Evolutionary conservation across 2,888 invertebrate genomes (phyloP), one percentile per base, ranked within the genome.

Genomic region (Philaethria dido): DNA sequence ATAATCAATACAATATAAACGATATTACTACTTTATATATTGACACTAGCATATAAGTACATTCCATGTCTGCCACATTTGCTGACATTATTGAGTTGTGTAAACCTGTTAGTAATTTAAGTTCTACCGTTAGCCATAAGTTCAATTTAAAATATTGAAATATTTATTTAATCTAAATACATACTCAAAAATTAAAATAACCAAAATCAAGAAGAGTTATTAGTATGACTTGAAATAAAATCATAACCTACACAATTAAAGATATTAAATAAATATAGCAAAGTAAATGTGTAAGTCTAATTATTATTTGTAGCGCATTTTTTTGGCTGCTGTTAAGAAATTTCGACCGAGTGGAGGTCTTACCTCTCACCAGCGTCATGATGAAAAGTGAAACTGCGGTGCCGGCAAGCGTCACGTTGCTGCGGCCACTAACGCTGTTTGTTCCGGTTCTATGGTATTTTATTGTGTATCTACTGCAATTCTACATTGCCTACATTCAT

Each of bases 311-410:
- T 68, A 48, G 77, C 80, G 76, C 78, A 81, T 82, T 79, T 80
- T 84, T 86, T 84, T 80, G 87, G 83, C 78, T 79, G 76, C 78
- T 78, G 81, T 91, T 92, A 90, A 87, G 92, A 92, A 92, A 92
- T 90, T 87, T 85, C 84, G 88, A 86, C 82, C 83, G 81, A 80
- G 81, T 79, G 81, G 87, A 87, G 89, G 88, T 75, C 74, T 75
- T 73, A 69, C 92, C 92, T 92, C 92, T 92, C 89, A 89, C 92
- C 82, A 82, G 80, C 74, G 76, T 71, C 84, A 86, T 83, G 88
- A 90, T 89, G 89, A 87, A 92, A 92, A 92, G 92, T 91, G 92
- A 92, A 92, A 92, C 90, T 82, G 80, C 84, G 84, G 78, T 79
- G 84, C 81, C 84, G 81, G 81, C 85, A 82, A 80, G 77, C 87